Conservation (phyloP, 2,113 vertebrate species). For the rabbit (Oryctolagus cuniculus) region mOryCun1.1 NC_091453.1:54636001-54636500, state of each 20-base stretch:
- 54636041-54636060: neutral
- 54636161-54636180: constrained; percentile 22
- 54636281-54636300: neutral
- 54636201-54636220: constrained; percentile 35
- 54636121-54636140: neutral
- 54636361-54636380: constrained; percentile 27
- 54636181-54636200: constrained; percentile 6
- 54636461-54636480: constrained; percentile 41
- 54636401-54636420: constrained; percentile 13
- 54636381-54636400: neutral
- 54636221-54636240: neutral
- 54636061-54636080: neutral
- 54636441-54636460: neutral
- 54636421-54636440: constrained; percentile 56
- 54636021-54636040: neutral
- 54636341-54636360: constrained; percentile 52
- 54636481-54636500: constrained; percentile 33
- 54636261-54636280: constrained; percentile 54
- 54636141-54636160: constrained; percentile 7
- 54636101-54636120: neutral
- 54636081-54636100: constrained; percentile 6
- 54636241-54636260: constrained; percentile 25
- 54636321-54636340: constrained; percentile 40
- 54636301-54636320: neutral
- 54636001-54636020: neutral